Percentiles rank a stretch among this genome's conserved stretches.
Evolutionary conservation across 1,140 invertebrate genomes (phyloP).

Genomic region (Drosophila lacertosa): DNA sequence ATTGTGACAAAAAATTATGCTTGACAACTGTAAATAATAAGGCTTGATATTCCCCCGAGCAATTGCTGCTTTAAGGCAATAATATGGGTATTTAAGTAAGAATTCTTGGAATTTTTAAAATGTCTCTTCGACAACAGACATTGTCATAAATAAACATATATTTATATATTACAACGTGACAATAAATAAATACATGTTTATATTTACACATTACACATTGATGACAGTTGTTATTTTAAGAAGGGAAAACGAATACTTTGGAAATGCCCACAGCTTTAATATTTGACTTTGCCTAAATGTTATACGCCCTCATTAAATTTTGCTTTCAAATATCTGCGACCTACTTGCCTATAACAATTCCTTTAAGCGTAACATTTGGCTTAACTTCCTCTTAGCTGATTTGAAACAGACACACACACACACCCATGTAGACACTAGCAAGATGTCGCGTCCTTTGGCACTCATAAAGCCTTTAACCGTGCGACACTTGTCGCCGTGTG

Average conservation of each 20-base stretch:
- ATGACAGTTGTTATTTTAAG: no score
- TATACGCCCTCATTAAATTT: background rate
- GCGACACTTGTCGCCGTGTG: slow-evolving; percentile 47
- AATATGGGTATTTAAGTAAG: background rate
- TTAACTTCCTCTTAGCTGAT: slow-evolving; percentile 10
- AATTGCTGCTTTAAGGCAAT: background rate
- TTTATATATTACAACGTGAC: no score
- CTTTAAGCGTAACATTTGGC: background rate
- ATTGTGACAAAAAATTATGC: background rate
- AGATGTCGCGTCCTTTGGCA: slow-evolving; percentile 37
- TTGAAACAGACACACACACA: slow-evolving; percentile 7
- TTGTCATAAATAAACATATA: no score
- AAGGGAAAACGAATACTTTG: no score
- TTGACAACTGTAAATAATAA: slow-evolving; percentile 8
- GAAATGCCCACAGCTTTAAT: background rate
- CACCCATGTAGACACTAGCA: background rate
- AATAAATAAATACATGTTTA: no score
- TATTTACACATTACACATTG: no score
- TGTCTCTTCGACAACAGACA: no score
- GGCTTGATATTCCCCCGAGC: background rate
- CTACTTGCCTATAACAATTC: background rate
- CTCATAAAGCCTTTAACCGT: slow-evolving; percentile 65
- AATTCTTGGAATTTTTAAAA: no score
- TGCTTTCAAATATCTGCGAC: background rate
- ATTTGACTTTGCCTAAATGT: background rate